phyloP scores from a whole-genome alignment of 1,140 invertebrate genomes.

The Cotesia vestalis region DNA sequence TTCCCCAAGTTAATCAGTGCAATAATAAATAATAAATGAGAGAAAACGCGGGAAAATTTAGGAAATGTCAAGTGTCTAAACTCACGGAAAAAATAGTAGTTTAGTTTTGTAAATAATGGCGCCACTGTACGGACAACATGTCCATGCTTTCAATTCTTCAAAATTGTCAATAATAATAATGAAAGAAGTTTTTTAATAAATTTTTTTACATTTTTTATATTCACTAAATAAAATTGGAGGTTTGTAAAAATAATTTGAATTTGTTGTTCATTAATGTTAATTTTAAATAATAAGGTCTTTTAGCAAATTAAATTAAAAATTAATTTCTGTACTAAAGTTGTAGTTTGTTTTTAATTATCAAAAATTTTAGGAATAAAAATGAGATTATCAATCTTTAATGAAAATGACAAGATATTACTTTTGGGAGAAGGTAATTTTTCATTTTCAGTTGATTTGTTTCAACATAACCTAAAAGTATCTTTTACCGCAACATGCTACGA shows the following conservation, averaged over 20 bases:
- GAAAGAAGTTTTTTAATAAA: conserved; percentile 33
- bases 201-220: background rate
- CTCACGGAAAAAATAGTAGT: background rate
- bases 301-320: background rate
- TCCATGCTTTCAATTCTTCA: conserved; percentile 2
- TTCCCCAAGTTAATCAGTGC: too few species aligned
- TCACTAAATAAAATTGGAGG: background rate
- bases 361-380: conserved; percentile 37
- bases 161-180: background rate
- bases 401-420: conserved; percentile 56
- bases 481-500: conserved; percentile 58
- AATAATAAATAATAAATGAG: background rate
- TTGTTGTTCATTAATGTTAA: too few species aligned
- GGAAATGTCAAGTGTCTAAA: background rate
- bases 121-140: background rate
- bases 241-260: conserved; percentile 13
- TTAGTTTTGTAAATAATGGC: background rate
- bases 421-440: conserved; percentile 72
- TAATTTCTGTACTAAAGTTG: background rate
- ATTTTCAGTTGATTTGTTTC: conserved; percentile 63
- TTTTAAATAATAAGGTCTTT: too few species aligned
- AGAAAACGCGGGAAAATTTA: conserved; percentile 4
- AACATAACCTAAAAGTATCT: conserved; percentile 48
- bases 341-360: background rate
- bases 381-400: conserved; percentile 49